Conservation (phyloP, 2,888 invertebrate genomes). For the Steinernema carpocapsae region DNA sequence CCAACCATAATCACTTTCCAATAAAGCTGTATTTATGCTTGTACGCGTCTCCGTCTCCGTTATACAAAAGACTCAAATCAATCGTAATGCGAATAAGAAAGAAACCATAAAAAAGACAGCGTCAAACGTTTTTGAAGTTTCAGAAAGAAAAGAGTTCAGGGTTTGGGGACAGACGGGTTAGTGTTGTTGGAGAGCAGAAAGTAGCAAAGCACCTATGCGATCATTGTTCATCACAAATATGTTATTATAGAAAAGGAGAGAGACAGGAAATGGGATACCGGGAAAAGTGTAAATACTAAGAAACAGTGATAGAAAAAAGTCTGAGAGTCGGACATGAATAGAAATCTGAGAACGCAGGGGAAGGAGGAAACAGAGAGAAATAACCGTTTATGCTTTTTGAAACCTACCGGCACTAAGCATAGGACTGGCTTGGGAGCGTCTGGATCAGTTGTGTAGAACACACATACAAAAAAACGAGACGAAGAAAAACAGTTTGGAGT, state of each 20-base stretch:
- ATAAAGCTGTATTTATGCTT: constrained; percentile 11
- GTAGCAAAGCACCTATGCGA: constrained; percentile 10
- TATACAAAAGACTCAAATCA: too few relatives aligned
- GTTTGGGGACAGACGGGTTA: too few relatives aligned
- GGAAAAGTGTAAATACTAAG: too few relatives aligned
- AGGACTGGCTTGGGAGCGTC: neutral
- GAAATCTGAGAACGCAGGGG: neutral
- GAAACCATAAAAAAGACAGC: too few relatives aligned
- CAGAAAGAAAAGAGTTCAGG: too few relatives aligned
- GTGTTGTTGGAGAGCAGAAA: neutral
- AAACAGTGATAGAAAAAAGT: neutral
- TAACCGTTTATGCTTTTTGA: neutral
- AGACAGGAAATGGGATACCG: neutral
- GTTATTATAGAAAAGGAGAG: neutral
- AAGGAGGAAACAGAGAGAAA: neutral
- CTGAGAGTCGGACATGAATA: neutral
- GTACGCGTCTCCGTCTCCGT: neutral
- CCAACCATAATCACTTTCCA: too few relatives aligned
- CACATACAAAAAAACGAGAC: too few relatives aligned
- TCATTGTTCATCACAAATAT: neutral
- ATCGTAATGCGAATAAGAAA: too few relatives aligned
- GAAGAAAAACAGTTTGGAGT: too few relatives aligned
- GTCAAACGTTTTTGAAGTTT: too few relatives aligned
- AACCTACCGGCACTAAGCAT: neutral
- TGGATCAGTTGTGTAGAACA: too few relatives aligned